Evolutionary conservation across 2,888 invertebrate genomes (phyloP).

Genomic region (Epistrophella euchroma): DNA sequence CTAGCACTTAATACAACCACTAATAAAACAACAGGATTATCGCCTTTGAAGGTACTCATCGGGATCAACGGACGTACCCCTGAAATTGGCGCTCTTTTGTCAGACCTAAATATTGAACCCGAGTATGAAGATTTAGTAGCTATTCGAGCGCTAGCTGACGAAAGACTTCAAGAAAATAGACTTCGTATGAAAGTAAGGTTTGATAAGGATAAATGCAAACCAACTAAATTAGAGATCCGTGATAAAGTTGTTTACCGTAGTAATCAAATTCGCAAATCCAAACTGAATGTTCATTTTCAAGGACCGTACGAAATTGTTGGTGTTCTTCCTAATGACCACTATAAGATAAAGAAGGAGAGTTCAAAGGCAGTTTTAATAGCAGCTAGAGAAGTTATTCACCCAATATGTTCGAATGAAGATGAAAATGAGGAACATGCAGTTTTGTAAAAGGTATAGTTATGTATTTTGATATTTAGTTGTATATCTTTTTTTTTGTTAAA

Average conservation of each 20-base stretch:
- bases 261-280: conserved; percentile 54
- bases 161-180: conserved; percentile 43
- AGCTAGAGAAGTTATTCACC: background rate
- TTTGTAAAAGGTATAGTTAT: background rate
- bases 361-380: background rate
- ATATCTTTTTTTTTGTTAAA: background rate
- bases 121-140: conserved; percentile 41
- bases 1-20: conserved; percentile 63
- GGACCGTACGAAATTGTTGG: conserved; percentile 49
- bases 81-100: conserved; percentile 43
- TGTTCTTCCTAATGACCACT: conserved; percentile 46
- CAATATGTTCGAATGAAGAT: background rate
- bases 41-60: conserved; percentile 46
- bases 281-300: conserved; percentile 44
- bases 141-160: conserved; percentile 43
- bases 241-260: conserved; percentile 53
- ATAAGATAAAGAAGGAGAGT: conserved; percentile 43
- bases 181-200: conserved; percentile 58
- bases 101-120: conserved; percentile 42
- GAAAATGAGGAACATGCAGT: background rate
- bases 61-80: conserved; percentile 46
- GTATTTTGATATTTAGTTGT: background rate
- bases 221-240: conserved; percentile 56
- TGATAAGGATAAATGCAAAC: conserved; percentile 52
- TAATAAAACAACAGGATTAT: conserved; percentile 58